Evolutionary conservation across 2,797 vertebrate genomes (phyloP).

Genomic region (Amphiprion clarkii): DNA sequence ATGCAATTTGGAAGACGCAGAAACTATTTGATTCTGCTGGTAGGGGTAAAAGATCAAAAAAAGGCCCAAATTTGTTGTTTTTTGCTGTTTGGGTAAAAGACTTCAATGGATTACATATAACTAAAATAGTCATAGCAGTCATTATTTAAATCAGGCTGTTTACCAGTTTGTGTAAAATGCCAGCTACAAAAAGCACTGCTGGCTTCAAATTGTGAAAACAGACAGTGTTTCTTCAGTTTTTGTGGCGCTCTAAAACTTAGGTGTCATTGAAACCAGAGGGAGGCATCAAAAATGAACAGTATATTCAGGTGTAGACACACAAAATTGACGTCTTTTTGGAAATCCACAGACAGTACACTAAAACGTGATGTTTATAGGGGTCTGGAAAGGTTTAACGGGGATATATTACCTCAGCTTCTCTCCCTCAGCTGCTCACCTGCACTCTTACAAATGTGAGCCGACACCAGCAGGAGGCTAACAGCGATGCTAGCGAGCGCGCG

Average conservation of each 20-base stretch:
- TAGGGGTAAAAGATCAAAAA: not conserved
- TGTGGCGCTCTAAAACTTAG: not conserved
- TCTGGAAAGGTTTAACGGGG: not conserved
- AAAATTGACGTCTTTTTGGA: not conserved
- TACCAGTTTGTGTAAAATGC: not conserved
- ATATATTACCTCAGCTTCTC: constrained; percentile 3
- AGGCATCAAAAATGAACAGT: not conserved
- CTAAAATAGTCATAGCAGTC: not conserved
- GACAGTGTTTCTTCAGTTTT: not conserved
- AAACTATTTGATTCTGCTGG: not conserved
- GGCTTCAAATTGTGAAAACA: not conserved
- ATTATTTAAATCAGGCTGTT: not conserved
- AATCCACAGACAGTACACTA: not conserved
- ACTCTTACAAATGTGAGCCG: constrained; percentile 51
- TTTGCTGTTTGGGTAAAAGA: not conserved
- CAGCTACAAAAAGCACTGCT: not conserved
- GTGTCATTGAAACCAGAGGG: not conserved
- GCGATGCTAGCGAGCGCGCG: constrained; percentile 55
- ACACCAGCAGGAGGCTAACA: constrained; percentile 70
- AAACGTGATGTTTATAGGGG: not conserved
- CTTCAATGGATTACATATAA: not conserved
- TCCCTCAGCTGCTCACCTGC: constrained; percentile 12
- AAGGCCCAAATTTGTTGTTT: too few species aligned
- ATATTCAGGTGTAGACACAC: too few species aligned
- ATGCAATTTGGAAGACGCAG: too few species aligned